Conservation (phyloP, 2,113 vertebrate species). For the Hemichromis elongatus region DNA sequence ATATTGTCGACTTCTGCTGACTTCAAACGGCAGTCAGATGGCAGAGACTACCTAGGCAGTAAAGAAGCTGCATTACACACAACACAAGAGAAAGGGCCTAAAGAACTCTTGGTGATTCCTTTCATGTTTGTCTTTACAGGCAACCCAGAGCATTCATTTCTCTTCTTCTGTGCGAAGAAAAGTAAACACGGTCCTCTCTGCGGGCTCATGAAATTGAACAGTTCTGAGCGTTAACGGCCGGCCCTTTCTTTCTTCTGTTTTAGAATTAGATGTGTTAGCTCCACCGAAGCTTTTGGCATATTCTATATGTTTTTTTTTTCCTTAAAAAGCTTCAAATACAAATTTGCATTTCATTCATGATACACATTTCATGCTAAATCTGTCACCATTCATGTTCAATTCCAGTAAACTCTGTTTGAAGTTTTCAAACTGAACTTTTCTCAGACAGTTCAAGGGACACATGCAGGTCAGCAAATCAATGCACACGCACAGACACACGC, state of each 20-base stretch:
- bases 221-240: conserved; percentile 29
- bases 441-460: not conserved
- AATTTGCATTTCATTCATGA: conserved; percentile 51
- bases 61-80: conserved; percentile 48
- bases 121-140: conserved; percentile 64
- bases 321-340: conserved; percentile 30
- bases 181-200: conserved; percentile 52
- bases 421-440: conserved; percentile 19
- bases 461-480: conserved; percentile 6
- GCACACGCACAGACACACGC: not conserved
- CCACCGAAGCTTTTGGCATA: not conserved
- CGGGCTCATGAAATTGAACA: conserved; percentile 52
- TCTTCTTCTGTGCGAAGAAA: conserved; percentile 49
- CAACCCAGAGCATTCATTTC: conserved; percentile 46
- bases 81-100: conserved; percentile 56
- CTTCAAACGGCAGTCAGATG: conserved; percentile 65
- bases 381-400: conserved; percentile 8
- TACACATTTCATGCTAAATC: conserved; percentile 29
- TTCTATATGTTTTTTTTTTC: not conserved
- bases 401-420: conserved; percentile 7
- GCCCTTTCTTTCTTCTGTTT: conserved; percentile 45
- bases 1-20: conserved; percentile 58
- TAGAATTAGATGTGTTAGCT: conserved; percentile 40
- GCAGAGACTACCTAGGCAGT: conserved; percentile 53
- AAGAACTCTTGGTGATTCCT: conserved; percentile 58